A percentile compares a stretch with the other conserved stretches of the same genome.
These are phyloP conservation scores for Onychomys arenicola DNA, from an alignment of 2,797 vertebrate genomes.

Conservation along the genomic window DNA sequence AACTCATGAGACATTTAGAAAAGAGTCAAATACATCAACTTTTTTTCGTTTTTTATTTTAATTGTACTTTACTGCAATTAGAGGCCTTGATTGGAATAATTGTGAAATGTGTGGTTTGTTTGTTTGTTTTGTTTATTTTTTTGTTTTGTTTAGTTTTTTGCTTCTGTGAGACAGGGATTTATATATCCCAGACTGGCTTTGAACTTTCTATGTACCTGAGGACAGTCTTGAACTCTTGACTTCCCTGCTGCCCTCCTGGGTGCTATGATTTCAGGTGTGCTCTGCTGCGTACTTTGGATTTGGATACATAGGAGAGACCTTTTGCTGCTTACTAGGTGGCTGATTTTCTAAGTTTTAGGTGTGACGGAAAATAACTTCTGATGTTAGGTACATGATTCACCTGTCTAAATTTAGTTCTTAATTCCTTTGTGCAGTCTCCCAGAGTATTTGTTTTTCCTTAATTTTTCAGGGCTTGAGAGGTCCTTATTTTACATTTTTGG, in stretches of 20 bases:
- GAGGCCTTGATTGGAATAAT: not conserved
- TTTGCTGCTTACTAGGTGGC: not conserved
- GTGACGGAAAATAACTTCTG: not conserved
- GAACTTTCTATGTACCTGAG: not conserved
- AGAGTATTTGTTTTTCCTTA: not conserved
- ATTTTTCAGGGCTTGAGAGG: not conserved
- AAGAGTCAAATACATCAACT: not conserved
- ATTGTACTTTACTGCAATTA: not conserved
- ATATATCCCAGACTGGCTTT: not conserved
- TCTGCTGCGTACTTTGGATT: not conserved
- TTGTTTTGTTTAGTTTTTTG: not conserved
- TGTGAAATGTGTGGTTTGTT: not conserved
- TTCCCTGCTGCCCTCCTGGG: not conserved
- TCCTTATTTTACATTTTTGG: not conserved
- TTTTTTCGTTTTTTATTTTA: constrained; percentile 17
- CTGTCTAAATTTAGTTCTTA: not conserved
- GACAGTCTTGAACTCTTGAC: not conserved
- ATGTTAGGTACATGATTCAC: not conserved
- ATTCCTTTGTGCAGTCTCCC: not conserved
- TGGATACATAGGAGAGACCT: not conserved
- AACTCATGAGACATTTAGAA: not conserved
- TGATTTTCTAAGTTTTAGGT: not conserved
- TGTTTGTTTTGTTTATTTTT: not conserved
- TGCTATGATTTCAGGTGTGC: not conserved
- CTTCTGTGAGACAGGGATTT: not conserved